These are phyloP conservation scores for Ephialtes manifestator DNA, from an alignment of 2,888 invertebrate genomes.

Conservation along the genomic window DNA sequence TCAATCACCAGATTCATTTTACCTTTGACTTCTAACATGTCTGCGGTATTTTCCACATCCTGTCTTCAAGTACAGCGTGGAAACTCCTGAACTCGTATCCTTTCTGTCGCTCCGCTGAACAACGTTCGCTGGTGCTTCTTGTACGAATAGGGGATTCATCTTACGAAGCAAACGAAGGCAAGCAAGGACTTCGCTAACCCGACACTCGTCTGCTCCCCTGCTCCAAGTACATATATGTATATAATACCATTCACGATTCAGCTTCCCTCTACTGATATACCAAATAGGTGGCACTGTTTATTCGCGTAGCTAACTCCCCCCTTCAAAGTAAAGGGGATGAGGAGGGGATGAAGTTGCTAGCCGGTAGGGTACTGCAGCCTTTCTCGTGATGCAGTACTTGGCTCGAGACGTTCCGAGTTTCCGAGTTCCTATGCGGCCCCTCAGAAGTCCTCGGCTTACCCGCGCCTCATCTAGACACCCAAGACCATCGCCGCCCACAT, in stretches of 20 bases:
- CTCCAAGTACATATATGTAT: background rate
- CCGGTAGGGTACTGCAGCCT: slow-evolving; percentile 49
- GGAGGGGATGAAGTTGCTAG: slow-evolving; percentile 35
- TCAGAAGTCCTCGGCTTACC: slow-evolving; percentile 63
- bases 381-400: slow-evolving; percentile 67
- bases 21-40: background rate
- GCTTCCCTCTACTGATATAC: slow-evolving; percentile 44
- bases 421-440: slow-evolving; percentile 57
- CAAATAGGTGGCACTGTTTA: slow-evolving; percentile 74
- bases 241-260: slow-evolving; percentile 25
- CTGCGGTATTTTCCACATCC: background rate
- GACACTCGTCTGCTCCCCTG: slow-evolving; percentile 19
- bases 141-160: slow-evolving; percentile 14
- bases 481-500: slow-evolving; percentile 47
- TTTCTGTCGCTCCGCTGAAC: slow-evolving; percentile 1
- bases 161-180: slow-evolving; percentile 12
- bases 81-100: background rate
- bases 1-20: background rate
- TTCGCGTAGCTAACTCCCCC: slow-evolving; percentile 71
- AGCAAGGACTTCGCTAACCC: slow-evolving; percentile 14
- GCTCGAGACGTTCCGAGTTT: slow-evolving; percentile 63
- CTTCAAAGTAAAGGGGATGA: background rate
- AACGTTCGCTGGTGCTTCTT: background rate
- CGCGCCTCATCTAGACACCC: slow-evolving; percentile 70
- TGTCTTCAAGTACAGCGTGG: background rate